phyloP scores from a whole-genome alignment of 2,797 vertebrate species.

The Botia almorhae region DNA sequence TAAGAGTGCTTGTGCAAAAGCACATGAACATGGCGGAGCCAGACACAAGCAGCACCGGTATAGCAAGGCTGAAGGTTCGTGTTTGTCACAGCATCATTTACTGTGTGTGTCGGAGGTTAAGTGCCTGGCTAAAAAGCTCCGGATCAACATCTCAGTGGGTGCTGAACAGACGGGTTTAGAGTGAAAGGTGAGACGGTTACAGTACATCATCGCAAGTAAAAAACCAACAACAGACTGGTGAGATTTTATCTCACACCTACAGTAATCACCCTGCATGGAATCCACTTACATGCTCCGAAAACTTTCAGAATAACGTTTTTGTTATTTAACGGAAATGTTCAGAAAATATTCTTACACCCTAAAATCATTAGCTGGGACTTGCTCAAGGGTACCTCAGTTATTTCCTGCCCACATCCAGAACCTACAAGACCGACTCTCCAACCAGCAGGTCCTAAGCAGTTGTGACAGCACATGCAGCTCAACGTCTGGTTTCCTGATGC shows the following conservation, averaged over 20 bases:
- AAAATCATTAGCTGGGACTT: no score
- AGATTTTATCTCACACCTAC: neutral
- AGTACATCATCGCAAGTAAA: conserved; percentile 27
- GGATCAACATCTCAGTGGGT: conserved; percentile 57
- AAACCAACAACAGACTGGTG: neutral
- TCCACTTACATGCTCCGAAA: neutral
- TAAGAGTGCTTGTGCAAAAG: conserved; percentile 12
- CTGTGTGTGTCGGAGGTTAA: conserved; percentile 54
- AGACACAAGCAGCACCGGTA: neutral
- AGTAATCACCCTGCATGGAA: neutral
- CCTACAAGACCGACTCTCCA: no score
- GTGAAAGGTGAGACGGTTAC: conserved; percentile 49
- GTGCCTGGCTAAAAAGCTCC: conserved; percentile 49
- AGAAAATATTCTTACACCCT: no score
- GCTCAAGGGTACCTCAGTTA: no score
- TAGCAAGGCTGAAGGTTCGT: conserved; percentile 34
- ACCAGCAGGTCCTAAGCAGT: no score
- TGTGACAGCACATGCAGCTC: no score
- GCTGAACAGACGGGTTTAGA: conserved; percentile 29
- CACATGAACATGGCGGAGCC: neutral
- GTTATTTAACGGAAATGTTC: no score
- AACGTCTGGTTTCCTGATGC: no score
- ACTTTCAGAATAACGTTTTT: no score
- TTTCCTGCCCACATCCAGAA: no score
- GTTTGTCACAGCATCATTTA: conserved; percentile 46